Evolutionary conservation across 2,888 invertebrate genomes (phyloP).

Genomic region (Marasmarcha lunaedactyla): DNA sequence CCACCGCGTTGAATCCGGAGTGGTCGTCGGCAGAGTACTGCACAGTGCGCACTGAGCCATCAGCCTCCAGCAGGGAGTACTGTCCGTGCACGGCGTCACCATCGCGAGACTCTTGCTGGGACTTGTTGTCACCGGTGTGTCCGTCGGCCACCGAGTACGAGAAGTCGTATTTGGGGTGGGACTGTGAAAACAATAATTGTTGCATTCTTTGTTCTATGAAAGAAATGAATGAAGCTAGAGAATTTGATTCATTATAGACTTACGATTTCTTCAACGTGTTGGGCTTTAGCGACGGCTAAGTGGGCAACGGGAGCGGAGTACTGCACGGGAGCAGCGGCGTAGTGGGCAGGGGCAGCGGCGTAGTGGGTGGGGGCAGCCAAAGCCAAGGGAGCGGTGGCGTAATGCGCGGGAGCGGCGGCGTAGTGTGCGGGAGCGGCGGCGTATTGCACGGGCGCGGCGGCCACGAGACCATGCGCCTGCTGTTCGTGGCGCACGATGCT

Average conservation of each 20-base stretch:
- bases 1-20: slow-evolving; percentile 32
- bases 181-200: slow-evolving; percentile 5
- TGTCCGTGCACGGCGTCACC: slow-evolving; percentile 20
- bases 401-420: slow-evolving; percentile 2
- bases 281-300: too few species aligned
- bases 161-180: slow-evolving; percentile 27
- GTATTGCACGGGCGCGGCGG: slow-evolving; percentile 21
- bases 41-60: slow-evolving; percentile 24
- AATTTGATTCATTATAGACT: too few species aligned
- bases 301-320: too few species aligned
- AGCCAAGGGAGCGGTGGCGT: not conserved
- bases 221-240: too few species aligned
- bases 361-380: not conserved
- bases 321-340: not conserved
- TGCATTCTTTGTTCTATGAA: too few species aligned
- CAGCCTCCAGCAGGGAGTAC: slow-evolving; percentile 25
- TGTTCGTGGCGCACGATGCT: slow-evolving; percentile 35
- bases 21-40: slow-evolving; percentile 32
- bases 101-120: slow-evolving; percentile 1
- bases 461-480: too few species aligned
- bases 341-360: not conserved
- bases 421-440: slow-evolving; percentile 17
- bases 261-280: slow-evolving; percentile 8
- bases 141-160: slow-evolving; percentile 17
- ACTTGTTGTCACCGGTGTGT: slow-evolving; percentile 7